Evolutionary conservation across 2,797 vertebrate genomes (phyloP).

Genomic region (Valencia hispanica): DNA sequence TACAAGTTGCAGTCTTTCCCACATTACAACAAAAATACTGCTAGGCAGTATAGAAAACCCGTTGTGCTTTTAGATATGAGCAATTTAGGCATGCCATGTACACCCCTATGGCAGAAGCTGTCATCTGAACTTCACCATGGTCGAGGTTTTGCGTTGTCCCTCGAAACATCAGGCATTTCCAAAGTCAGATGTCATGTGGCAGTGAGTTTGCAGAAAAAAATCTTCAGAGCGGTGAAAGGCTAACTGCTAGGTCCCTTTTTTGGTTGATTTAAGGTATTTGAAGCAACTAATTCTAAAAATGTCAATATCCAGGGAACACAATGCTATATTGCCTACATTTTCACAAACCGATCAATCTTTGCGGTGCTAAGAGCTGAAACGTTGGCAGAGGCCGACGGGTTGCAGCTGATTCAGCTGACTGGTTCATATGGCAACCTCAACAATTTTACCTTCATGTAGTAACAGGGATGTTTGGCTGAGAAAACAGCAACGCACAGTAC

Average conservation of each 20-base stretch:
- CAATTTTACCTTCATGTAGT: no score
- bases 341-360: not conserved
- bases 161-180: not conserved
- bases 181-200: not conserved
- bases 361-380: no score
- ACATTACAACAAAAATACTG: not conserved
- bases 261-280: not conserved
- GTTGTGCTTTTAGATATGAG: no score
- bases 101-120: not conserved
- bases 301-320: not conserved
- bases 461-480: no score
- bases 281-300: not conserved
- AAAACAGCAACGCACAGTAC: no score
- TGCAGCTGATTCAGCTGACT: no score
- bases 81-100: no score
- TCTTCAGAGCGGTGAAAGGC: not conserved
- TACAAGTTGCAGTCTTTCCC: not conserved
- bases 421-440: no score
- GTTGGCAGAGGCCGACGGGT: no score
- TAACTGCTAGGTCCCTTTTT: not conserved
- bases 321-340: not conserved
- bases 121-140: not conserved
- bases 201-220: not conserved
- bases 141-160: not conserved
- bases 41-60: not conserved